Conservation (phyloP, 2,113 vertebrate species). For the Coturnix japonica region DNA sequence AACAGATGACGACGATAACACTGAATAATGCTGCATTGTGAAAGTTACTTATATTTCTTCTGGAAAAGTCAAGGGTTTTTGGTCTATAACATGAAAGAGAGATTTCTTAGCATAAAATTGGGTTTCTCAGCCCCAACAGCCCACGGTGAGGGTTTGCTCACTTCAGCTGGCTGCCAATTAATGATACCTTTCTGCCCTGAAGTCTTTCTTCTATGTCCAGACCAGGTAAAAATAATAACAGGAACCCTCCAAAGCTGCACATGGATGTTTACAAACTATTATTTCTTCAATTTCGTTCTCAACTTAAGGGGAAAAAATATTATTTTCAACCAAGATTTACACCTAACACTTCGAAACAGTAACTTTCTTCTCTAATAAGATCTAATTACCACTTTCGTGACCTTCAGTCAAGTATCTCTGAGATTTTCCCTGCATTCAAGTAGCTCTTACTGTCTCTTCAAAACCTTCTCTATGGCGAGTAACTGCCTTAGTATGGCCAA, state of each 20-base stretch:
- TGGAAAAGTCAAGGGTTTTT: slow-evolving; percentile 35
- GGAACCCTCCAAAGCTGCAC: accelerated
- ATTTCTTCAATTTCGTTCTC: not conserved
- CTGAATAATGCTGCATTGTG: slow-evolving; percentile 37
- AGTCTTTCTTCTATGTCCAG: not conserved
- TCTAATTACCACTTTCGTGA: not conserved
- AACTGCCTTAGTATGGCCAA: accelerated
- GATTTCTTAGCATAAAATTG: slow-evolving; percentile 58
- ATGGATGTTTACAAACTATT: accelerated
- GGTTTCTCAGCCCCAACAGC: not conserved
- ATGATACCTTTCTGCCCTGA: not conserved
- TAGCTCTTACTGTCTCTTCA: not conserved
- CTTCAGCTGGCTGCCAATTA: not conserved
- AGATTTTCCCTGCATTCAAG: not conserved
- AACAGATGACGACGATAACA: slow-evolving; percentile 49
- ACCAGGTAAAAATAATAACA: not conserved
- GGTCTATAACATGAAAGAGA: slow-evolving; percentile 48
- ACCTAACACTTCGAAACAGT: not conserved
- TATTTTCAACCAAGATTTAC: not conserved
- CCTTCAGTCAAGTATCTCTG: not conserved
- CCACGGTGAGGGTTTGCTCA: slow-evolving; percentile 14
- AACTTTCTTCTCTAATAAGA: not conserved
- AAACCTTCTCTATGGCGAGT: not conserved
- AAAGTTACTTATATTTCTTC: slow-evolving; percentile 25
- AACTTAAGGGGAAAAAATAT: not conserved